Base-by-base conservation (phyloP, 2,888 invertebrate species). In the Idaea aversata region DNA sequence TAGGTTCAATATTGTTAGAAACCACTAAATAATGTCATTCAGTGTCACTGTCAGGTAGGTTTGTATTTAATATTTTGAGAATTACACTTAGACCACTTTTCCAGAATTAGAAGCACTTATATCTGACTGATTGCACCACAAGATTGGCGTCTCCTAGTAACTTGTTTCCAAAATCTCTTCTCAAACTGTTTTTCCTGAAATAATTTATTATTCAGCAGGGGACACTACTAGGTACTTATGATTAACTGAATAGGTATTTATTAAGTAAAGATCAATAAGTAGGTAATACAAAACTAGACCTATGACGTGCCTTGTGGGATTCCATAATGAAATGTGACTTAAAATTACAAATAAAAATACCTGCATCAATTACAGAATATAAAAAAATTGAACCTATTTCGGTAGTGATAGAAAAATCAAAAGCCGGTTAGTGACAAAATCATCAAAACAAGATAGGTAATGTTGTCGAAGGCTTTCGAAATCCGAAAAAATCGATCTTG, bases 101-200 rank as follows among this genome's bases (percentile, higher is more conserved):
- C 66, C 70, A 59, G 61, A 62, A 34, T 63, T 6, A 60, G 62
- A 60, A 63, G 59, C 61, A 63, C 60, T 82, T 85, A 91, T 75
- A 90, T 91, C 83, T 93, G 91, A 81, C 89, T 91, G 77, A 90
- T 82, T 70, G 91, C 88, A 75, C 92, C 92, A 70, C 88, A 86
- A 69, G 95, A 94, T 80, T 95, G 95, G 74, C 95, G 93, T 86
- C 96, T 94, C 92, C 95, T 95, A 75, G 95, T 95, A 78, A 96
- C 94, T 86, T 96, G 96, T 89, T 96, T 96, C 96, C 96, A 96
- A 85, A 96, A 96, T 80, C 96, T 93, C 84, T 96, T 95, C 85
- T 96, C 96, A 85, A 96, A 89, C 82, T 95, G 95, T 87, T 95
- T 96, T 81, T 96, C 96, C 96, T 96, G 90, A 47, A 47, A 47